Conservation (phyloP, 53 echinoderm and acorn worm species). For the Patiria pectinifera region DNA sequence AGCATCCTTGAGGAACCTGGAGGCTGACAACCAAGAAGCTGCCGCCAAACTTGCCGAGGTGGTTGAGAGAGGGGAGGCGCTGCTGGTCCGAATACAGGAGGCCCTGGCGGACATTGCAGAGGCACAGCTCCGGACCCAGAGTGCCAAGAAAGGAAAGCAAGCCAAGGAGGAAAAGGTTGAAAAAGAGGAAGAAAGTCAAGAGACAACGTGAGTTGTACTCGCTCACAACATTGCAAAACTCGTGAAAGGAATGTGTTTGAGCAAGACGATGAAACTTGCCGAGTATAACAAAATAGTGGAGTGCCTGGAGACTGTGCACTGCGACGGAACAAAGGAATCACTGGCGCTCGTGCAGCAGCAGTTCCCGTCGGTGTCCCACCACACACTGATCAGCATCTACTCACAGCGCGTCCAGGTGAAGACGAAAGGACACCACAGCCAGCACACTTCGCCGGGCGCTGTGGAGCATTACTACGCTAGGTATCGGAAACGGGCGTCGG, state of each 20-base stretch:
- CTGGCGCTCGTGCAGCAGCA: constrained; percentile 61
- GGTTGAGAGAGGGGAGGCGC: constrained; percentile 83
- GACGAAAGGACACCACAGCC: not conserved
- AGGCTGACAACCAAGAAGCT: constrained; percentile 91
- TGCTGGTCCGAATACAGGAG: constrained; percentile 89
- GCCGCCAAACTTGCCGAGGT: constrained; percentile 84
- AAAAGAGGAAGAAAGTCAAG: constrained; percentile 26
- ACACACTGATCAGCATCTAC: constrained; percentile 81
- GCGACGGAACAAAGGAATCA: constrained; percentile 79
- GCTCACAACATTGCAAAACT: not conserved
- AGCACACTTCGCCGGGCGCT: constrained; percentile 13
- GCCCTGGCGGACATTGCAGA: constrained; percentile 96
- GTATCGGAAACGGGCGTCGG: constrained; percentile 56
- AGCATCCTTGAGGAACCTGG: constrained; percentile 85
- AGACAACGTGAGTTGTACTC: not conserved
- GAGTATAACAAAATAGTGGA: constrained; percentile 79
- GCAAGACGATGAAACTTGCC: constrained; percentile 68
- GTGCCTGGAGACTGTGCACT: constrained; percentile 57
- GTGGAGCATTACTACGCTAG: constrained; percentile 29
- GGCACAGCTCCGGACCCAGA: constrained; percentile 94
- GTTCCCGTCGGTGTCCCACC: constrained; percentile 73
- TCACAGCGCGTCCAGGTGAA: constrained; percentile 81
- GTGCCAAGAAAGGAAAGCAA: constrained; percentile 48
- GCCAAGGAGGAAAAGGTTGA: constrained; percentile 10
- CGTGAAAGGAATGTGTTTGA: not conserved